Base-by-base conservation (phyloP, 2,888 invertebrate species). In the Metacarcinus magister region DNA sequence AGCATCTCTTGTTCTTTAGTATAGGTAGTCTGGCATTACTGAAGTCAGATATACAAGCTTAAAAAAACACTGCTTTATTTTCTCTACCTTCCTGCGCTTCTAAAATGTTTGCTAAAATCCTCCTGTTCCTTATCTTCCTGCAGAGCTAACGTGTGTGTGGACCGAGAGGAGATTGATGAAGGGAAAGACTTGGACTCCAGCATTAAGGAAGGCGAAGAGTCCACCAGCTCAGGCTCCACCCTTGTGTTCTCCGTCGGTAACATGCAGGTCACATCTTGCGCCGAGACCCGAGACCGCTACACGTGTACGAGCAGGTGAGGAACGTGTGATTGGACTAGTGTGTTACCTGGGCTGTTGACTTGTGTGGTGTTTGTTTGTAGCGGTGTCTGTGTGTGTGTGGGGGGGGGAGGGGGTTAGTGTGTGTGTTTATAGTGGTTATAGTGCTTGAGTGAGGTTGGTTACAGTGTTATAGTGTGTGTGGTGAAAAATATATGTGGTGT, bases 121-220 rank as follows among this genome's bases (percentile, higher is more conserved):
- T 48, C 48, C 48, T 13, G 48, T 48, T 48, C 2, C 2, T 48
- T 48, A 13, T 48, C 48, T 13, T 48, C 48, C 48, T 13, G 48
- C 48, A 48, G 98, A 67, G 98, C 98, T 92, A 98, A 98, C 97
- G 98, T 98, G 39, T 98, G 98, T 97, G 98, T 98, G 87, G 98
- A 98, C 97, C 98, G 98, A 92, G 98, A 98, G 97, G 98, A 98
- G 97, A 97, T 97, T 54, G 97, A 97, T 96, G 97, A 97, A 67
- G 97, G 97, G n/a, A 93, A 97, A 48, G 96, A 97, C 23, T 91
- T 39, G n/a, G 97, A 97, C 96, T 97, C 97, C 82, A 97, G 97
- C 46, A 97, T 97, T 94, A n/a, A 44, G n/a, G 97, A 97, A 87
- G 97, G 97, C 32, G 98, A 98, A 97, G 98, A 97, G 32, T 97